Evolutionary conservation across 2,113 vertebrate genomes (phyloP).

Genomic region (Maccullochella peelii): DNA sequence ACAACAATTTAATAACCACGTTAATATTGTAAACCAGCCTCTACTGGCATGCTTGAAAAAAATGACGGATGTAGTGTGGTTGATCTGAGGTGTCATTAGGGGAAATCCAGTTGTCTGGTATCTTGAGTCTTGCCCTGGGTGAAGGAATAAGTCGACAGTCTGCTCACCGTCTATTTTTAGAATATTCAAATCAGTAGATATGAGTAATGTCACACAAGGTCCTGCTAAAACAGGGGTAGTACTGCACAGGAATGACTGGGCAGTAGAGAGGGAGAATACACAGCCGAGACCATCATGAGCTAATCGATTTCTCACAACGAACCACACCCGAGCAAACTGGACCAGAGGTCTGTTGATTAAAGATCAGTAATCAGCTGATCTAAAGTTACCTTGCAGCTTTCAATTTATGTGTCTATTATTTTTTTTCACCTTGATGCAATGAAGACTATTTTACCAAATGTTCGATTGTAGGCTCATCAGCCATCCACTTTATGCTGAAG

Average conservation of each 20-base stretch:
- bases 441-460: background rate
- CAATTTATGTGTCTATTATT: background rate
- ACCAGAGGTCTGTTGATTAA: background rate
- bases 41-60: constrained; percentile 4
- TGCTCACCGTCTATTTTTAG: constrained; percentile 45
- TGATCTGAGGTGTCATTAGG: constrained; percentile 62
- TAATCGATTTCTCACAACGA: background rate
- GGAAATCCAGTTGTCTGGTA: constrained; percentile 69
- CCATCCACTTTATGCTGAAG: background rate
- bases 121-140: constrained; percentile 13
- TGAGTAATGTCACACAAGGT: constrained; percentile 25
- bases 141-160: constrained; percentile 30
- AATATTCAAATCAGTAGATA: constrained; percentile 44
- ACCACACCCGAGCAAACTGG: background rate
- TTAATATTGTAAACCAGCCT: background rate
- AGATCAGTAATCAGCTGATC: background rate
- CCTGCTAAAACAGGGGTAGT: background rate
- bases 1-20: background rate
- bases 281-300: background rate
- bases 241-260: constrained; percentile 17
- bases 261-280: background rate
- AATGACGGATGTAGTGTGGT: constrained; percentile 31
- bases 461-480: background rate
- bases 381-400: background rate
- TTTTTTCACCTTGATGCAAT: background rate